These are phyloP conservation scores for Siderastrea radians DNA, from an alignment of 92 coral and sea anemone genomes.

Conservation along the genomic window DNA sequence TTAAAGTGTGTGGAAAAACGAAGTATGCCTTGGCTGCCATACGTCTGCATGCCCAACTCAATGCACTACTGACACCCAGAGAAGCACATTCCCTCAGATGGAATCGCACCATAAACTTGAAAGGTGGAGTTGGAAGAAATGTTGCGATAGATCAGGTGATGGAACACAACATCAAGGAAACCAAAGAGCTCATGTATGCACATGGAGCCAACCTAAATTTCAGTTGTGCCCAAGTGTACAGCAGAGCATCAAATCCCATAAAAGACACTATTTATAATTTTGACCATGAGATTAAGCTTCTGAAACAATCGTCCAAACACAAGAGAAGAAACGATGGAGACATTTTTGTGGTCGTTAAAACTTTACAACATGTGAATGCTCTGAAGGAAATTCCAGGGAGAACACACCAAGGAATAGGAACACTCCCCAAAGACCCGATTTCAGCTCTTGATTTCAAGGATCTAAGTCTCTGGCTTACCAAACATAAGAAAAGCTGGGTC, in stretches of 20 bases:
- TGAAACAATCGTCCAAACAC: slow-evolving; percentile 5
- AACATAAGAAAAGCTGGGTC: slow-evolving; percentile 9
- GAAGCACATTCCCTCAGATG: slow-evolving; percentile 56
- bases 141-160: slow-evolving; percentile 40
- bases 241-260: background rate
- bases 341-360: background rate
- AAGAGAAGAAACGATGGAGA: slow-evolving; percentile 10
- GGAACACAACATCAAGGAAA: slow-evolving; percentile 1
- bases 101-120: slow-evolving; percentile 53
- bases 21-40: slow-evolving; percentile 63
- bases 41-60: slow-evolving; percentile 59
- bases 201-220: slow-evolving; percentile 10
- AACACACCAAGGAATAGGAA: slow-evolving; percentile 16
- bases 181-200: slow-evolving; percentile 12
- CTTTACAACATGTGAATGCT: slow-evolving; percentile 12
- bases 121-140: slow-evolving; percentile 51
- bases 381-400: background rate
- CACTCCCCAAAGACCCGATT: slow-evolving; percentile 9
- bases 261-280: background rate
- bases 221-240: slow-evolving; percentile 9
- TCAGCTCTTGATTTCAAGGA: background rate
- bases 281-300: slow-evolving; percentile 2
- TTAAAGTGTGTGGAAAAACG: slow-evolving; percentile 58
- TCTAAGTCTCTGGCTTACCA: background rate
- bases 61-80: slow-evolving; percentile 55